A percentile compares a stretch with the other conserved stretches of the same genome.
These are phyloP conservation scores for Cynoglossus semilaevis DNA, from an alignment of 2,113 vertebrate genomes.

Conservation along the genomic window DNA sequence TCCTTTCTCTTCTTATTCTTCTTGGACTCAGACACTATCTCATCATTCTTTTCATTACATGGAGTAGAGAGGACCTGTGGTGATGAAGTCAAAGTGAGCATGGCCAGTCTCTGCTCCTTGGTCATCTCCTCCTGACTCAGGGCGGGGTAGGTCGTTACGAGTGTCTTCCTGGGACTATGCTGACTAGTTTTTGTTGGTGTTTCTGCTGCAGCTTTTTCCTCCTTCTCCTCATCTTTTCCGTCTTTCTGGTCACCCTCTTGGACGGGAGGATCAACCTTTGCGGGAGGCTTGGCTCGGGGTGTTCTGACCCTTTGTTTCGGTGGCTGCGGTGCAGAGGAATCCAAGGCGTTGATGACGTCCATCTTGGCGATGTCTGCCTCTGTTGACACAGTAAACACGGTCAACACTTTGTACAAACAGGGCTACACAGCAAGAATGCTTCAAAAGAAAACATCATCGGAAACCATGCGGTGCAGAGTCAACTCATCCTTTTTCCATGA, in stretches of 20 bases:
- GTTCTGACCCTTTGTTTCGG: conserved; percentile 46
- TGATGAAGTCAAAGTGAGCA: background rate
- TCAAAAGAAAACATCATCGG: conserved; percentile 15
- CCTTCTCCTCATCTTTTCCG: background rate
- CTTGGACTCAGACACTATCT: conserved; percentile 21
- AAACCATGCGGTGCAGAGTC: conserved; percentile 8
- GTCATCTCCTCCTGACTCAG: background rate
- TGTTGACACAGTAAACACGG: conserved; percentile 38
- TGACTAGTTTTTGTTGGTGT: conserved; percentile 7
- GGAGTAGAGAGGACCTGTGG: conserved; percentile 14
- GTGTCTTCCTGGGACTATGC: conserved; percentile 1
- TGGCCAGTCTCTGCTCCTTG: background rate
- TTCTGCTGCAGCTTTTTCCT: conserved; percentile 1
- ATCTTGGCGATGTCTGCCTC: conserved; percentile 67
- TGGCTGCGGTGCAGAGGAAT: conserved; percentile 9
- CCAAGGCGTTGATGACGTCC: conserved; percentile 58
- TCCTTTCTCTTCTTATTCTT: conserved; percentile 50
- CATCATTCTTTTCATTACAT: conserved; percentile 4
- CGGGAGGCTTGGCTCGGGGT: conserved; percentile 35
- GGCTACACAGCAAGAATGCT: background rate
- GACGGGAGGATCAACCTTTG: conserved; percentile 5
- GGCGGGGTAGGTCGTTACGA: background rate
- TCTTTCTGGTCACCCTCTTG: background rate
- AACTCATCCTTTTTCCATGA: conserved; percentile 32
- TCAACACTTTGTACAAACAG: conserved; percentile 20